phyloP scores from a whole-genome alignment of 1,140 invertebrate species.

The Drosophila parabipectinata region DNA sequence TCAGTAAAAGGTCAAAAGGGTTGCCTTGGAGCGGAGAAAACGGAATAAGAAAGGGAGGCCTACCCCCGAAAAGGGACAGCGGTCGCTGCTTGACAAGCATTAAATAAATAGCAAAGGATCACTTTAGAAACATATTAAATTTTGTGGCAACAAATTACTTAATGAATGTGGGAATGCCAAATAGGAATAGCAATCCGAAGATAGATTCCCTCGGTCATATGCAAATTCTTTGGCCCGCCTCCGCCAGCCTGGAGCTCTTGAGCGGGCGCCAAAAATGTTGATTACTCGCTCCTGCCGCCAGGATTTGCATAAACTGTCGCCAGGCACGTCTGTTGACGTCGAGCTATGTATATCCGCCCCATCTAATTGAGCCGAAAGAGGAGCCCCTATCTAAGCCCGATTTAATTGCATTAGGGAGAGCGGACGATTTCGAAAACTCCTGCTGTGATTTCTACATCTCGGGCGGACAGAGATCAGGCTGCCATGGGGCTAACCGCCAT shows the following conservation, averaged over 20 bases:
- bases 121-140: slow-evolving; percentile 74
- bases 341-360: slow-evolving; percentile 21
- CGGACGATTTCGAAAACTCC: slow-evolving; percentile 11
- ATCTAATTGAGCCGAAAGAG: slow-evolving; percentile 57
- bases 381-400: slow-evolving; percentile 41
- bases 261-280: slow-evolving; percentile 58
- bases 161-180: slow-evolving; percentile 65
- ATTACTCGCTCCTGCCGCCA: slow-evolving; percentile 23
- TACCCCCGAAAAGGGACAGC: slow-evolving; percentile 35
- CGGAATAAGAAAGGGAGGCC: background rate
- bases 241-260: slow-evolving; percentile 28
- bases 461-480: slow-evolving; percentile 35
- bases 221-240: slow-evolving; percentile 41
- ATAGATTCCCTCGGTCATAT: slow-evolving; percentile 44
- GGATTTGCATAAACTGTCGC: slow-evolving; percentile 64
- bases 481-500: slow-evolving; percentile 68
- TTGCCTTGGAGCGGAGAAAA: slow-evolving; percentile 13
- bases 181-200: slow-evolving; percentile 3
- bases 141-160: slow-evolving; percentile 78
- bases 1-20: slow-evolving; percentile 79
- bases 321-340: slow-evolving; percentile 27
- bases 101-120: slow-evolving; percentile 67
- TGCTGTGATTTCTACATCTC: slow-evolving; percentile 41
- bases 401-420: slow-evolving; percentile 62
- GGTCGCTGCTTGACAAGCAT: slow-evolving; percentile 53